These are phyloP conservation scores for Liolophura sinensis DNA, from an alignment of 1,140 invertebrate species.

Conservation along the genomic window DNA sequence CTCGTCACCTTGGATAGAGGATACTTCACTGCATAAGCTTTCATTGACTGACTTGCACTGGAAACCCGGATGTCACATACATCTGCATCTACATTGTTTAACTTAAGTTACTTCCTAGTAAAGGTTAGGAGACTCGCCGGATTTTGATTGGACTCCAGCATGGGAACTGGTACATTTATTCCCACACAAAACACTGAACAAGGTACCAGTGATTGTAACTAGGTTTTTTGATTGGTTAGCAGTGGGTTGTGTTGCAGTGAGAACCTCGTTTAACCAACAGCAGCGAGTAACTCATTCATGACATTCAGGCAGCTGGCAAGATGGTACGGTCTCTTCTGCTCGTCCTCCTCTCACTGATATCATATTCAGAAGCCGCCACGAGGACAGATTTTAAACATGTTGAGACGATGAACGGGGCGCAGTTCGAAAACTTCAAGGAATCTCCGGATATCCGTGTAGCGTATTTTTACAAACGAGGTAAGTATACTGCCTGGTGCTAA, in stretches of 20 bases:
- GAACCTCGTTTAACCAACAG: background rate
- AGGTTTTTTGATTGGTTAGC: background rate
- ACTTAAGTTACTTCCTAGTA: no score
- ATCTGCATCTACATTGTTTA: no score
- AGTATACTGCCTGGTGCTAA: no score
- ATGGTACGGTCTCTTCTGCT: background rate
- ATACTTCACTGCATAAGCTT: no score
- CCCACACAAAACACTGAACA: background rate
- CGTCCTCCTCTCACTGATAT: background rate
- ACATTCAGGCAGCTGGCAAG: background rate
- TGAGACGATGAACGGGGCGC: background rate
- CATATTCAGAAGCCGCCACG: background rate
- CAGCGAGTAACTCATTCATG: background rate
- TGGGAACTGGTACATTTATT: background rate
- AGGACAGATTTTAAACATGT: background rate
- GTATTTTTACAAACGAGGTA: slow-evolving; percentile 4
- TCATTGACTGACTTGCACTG: no score
- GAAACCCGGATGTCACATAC: no score
- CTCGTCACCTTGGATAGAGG: no score
- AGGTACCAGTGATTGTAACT: background rate
- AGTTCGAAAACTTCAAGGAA: background rate
- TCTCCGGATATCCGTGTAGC: background rate
- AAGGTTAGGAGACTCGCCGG: background rate
- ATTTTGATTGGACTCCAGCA: background rate
- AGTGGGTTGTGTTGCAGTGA: background rate